phyloP scores from a whole-genome alignment of 2,113 vertebrate species.

The Lynx canadensis region DNA sequence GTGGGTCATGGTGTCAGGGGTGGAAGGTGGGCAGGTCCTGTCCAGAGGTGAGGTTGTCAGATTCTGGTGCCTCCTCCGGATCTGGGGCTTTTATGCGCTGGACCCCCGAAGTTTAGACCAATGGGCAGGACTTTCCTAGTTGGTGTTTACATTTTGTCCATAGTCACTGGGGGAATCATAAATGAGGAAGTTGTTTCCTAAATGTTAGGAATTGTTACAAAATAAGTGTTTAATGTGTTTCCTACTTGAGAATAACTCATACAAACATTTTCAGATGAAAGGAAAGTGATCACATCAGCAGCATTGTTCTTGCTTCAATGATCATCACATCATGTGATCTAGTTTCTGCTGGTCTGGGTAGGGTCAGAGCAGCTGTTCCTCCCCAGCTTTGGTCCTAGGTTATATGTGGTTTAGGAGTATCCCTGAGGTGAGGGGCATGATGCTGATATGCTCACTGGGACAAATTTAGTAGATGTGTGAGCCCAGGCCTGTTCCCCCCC shows the following conservation, averaged over 20 bases:
- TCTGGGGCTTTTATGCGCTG: too few species aligned
- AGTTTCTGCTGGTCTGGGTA: neutral
- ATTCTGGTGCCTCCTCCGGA: too few species aligned
- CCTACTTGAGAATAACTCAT: neutral
- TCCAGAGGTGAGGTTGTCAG: too few species aligned
- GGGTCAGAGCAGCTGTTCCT: rapidly evolving
- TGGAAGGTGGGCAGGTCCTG: too few species aligned
- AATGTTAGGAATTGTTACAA: neutral
- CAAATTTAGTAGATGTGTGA: neutral
- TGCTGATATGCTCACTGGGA: neutral
- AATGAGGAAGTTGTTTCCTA: neutral
- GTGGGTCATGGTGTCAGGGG: too few species aligned
- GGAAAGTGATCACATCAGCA: neutral
- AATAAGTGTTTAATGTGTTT: neutral
- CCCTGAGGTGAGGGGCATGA: neutral
- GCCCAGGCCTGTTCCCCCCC: neutral
- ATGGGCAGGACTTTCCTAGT: neutral
- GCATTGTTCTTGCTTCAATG: neutral
- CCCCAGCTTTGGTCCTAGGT: too few species aligned
- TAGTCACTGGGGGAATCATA: neutral
- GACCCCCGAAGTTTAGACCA: neutral
- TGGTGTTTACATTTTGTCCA: neutral
- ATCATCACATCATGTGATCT: neutral
- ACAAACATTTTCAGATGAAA: neutral
- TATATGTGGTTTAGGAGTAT: neutral